Conservation (phyloP, 2,113 vertebrate species). For the Gambusia holbrooki region DNA sequence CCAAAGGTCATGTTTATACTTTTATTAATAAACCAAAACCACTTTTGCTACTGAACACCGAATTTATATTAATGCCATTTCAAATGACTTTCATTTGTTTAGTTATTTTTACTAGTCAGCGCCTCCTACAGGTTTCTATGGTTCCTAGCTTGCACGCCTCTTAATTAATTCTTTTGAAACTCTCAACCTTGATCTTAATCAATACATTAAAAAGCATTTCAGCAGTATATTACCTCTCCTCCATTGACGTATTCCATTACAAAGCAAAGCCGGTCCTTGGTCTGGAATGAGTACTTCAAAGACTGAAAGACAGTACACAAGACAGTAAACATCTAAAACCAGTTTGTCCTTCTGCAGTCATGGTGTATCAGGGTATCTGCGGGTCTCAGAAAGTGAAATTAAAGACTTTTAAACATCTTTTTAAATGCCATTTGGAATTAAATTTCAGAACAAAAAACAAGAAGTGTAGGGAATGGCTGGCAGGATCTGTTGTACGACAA, state of each 20-base stretch:
- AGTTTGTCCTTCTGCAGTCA: neutral
- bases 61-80: no score
- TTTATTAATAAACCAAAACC: no score
- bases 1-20: no score
- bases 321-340: neutral
- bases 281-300: constrained; percentile 98
- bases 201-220: neutral
- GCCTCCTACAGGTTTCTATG: neutral
- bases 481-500: no score
- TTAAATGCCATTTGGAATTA: no score
- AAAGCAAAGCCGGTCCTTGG: constrained; percentile 97
- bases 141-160: no score
- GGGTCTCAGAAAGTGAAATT: no score
- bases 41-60: no score
- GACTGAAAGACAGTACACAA: constrained; percentile 83
- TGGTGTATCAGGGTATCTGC: neutral
- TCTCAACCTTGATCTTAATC: neutral
- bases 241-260: constrained; percentile 99
- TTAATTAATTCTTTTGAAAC: neutral
- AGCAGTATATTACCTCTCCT: constrained; percentile 87
- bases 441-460: no score
- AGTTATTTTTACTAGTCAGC: neutral
- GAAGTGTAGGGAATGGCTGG: no score
- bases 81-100: neutral
- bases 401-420: no score